Evolutionary conservation across 1,140 invertebrate genomes (phyloP), one percentile per base, ranked within the genome.

Genomic region (Globodera ellingtonae): DNA sequence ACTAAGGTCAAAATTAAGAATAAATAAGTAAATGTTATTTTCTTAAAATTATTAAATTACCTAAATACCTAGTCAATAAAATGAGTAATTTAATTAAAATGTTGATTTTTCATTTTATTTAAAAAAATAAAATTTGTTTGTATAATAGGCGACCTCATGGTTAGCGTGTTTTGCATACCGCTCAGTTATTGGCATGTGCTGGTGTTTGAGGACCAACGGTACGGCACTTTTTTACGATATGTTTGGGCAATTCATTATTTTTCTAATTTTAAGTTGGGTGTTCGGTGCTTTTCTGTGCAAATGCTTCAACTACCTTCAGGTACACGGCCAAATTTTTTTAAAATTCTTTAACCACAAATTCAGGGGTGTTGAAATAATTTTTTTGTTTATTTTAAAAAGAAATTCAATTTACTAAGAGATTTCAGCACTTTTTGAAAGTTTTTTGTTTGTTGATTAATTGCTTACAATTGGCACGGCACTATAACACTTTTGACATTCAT

Each of bases 171-270:
- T 62, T 88, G 87, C 77, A 89, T 88, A 79, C 87, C 87, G 13
- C 80, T 88, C 56, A 84, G 82, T 70, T 88, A 88, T 75, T 88
- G 87, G 87, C 87, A 87, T 72, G 85, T 89, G n/a, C 75, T 88
- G 9, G 88, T 88, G 62, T 88, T 89, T 76, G 85, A 88, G 72
- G 88, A 88, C 77, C 87, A 88, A 75, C 86, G 87, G 56, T 62
- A n/a, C 5, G 10, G 15, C 15, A 52, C 15, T 52, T 52, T 15
- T 3, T 52, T 52, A 52, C 52, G 13, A 18, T 62, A 0, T 24
- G 24, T 1, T 24, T 24, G 24, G 24, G 1, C 24, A n/a, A n/a
- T n/a, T n/a, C n/a, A n/a, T n/a, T n/a, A 35, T n/a, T 10, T 59
- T 13, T 62, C 5, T 62, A 62, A 9, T 52, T 6, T 52, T 52